Evolutionary conservation across 2,888 invertebrate genomes (phyloP), one percentile per base, ranked within the genome.

Genomic region (Hydrotaea cyrtoneurina): DNA sequence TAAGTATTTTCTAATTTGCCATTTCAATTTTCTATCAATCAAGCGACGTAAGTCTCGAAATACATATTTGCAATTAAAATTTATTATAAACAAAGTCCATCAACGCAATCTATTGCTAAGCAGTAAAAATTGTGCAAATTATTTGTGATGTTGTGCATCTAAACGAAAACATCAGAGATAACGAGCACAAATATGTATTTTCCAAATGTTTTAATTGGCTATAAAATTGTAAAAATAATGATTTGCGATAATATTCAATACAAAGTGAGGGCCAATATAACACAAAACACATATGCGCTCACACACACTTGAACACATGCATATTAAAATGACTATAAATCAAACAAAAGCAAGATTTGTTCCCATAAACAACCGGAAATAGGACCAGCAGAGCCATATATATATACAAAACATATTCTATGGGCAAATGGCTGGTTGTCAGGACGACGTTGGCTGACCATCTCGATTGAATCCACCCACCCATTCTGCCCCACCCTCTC

Each of bases 171-270:
- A 13, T 26, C 21, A 59, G 31, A 17, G 10, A 64, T 64, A 64
- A 39, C 64, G 21, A 43, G 15, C 43, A 11, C 3, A 64, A 39
- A 64, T 39, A 31, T 31, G n/a, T n/a, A 62, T 31, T 31, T n/a
- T 64, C 17, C 36, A 64, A 64, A 64, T 64, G 36, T 77, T 77
- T 36, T 66, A 77, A 77, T 77, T 77, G 76, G 39, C 55, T 36
- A 69, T 69, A 69, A 69, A 57, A 19, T 62, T 31, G 15, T 31
- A 15, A 62, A n/a, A 15, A 62, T 64, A 64, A 64, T 17, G 39
- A 64, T 36, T 21, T 36, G 64, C n/a, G 36, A 64, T 36, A 64
- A 64, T 64, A 64, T 36, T 64, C 64, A 64, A 36, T 64, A 53
- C 31, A 2, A 2, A 31, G 31, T 31, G 31, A 31, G 2, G 2